phyloP scores from a whole-genome alignment of 2,888 invertebrate species.

The Auanema sp. region DNA sequence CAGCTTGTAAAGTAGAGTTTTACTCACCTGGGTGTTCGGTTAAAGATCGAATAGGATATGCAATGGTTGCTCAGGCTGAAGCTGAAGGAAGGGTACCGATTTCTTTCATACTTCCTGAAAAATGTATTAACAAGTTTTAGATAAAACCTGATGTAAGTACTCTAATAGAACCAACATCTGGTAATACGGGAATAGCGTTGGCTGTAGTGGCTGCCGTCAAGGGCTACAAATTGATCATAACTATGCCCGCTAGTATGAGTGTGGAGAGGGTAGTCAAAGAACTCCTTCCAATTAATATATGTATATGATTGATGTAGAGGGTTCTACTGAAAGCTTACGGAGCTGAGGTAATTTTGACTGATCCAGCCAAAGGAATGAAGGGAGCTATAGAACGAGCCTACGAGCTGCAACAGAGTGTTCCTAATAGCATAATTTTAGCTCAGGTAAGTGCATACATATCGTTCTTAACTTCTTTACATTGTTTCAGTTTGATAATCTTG shows the following conservation, averaged over 20 bases:
- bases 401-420: conserved; percentile 48
- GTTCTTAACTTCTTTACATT: background rate
- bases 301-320: conserved; percentile 34
- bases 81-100: conserved; percentile 45
- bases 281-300: background rate
- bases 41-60: conserved; percentile 63
- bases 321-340: conserved; percentile 61
- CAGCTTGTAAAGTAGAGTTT: conserved; percentile 62
- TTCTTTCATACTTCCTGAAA: background rate
- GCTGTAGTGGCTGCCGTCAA: conserved; percentile 61
- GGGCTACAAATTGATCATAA: conserved; percentile 59
- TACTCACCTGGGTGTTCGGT: conserved; percentile 61
- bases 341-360: conserved; percentile 60
- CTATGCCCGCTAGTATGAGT: conserved; percentile 63
- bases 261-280: conserved; percentile 50
- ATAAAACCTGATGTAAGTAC: conserved; percentile 51
- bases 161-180: conserved; percentile 60
- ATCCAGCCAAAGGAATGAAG: conserved; percentile 57
- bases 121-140: conserved; percentile 21
- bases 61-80: conserved; percentile 62
- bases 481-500: conserved; percentile 54
- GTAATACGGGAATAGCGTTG: conserved; percentile 64
- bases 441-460: conserved; percentile 33
- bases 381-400: conserved; percentile 59
- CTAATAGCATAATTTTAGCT: conserved; percentile 54